Evolutionary conservation across 2,888 invertebrate genomes (phyloP), one percentile per base, ranked within the genome.

Genomic region (Lithophane socia): DNA sequence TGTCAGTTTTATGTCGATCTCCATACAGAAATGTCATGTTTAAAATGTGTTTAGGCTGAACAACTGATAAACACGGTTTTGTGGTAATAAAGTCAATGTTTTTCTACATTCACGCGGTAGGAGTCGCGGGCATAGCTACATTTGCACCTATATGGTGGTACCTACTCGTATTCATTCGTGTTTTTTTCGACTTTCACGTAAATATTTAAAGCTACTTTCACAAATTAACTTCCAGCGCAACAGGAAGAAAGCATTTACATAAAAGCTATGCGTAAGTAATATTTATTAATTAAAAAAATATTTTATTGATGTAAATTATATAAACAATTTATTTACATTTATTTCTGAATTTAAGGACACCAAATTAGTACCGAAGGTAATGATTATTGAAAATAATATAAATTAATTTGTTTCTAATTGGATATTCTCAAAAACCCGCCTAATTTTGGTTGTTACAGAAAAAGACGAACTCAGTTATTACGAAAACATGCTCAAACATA

Each of bases 331-430:
- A 52, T 42, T 65, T 44, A n/a, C 44, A 37, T 67, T 60, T 60
- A 37, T 10, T 75, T 75, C 85, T 82, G 21, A 12, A 21, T 77
- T 78, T 65, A 86, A 93, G 93, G 65, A 72, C 66, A 91, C 42
- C 84, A 92, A 83, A 82, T 91, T 24, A 92, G 92, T 60, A 21
- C 89, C 47, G 92, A 93, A 91, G 93, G 93, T 93, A 60, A 76
- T 24, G 10, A 61, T 29, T 0, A 42, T 58, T 67, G 2, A 67
- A 49, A 58, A 9, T 12, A 52, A 52, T 29, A 8, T 16, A 13
- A 21, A 16, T 16, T 21, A 42, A 21, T 0, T 52, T 24, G 2
- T 10, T 42, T 4, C 1, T 24, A 37, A 10, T 42, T 24, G 0
- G 1, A 21, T 47, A 2, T 24, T 54, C 12, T 56, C 13, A 21